Evolutionary conservation across 2,888 invertebrate genomes (phyloP).

Genomic region (Polyommatus icarus): DNA sequence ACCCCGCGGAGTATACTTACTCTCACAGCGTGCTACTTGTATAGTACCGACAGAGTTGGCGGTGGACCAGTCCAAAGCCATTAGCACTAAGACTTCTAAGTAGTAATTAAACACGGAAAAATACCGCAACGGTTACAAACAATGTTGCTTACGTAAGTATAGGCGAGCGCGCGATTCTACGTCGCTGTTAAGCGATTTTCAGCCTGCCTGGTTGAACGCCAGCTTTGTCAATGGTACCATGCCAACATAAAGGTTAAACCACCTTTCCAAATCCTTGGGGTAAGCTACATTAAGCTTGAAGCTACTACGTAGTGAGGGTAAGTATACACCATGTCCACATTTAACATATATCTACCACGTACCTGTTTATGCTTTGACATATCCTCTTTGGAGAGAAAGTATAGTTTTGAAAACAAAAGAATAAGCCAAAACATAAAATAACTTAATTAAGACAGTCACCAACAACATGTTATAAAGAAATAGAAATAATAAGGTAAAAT

Average conservation of each 20-base stretch:
- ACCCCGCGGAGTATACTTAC: not conserved
- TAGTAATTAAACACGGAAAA: no score
- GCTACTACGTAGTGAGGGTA: not conserved
- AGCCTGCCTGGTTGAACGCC: not conserved
- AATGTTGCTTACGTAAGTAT: no score
- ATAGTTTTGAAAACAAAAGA: conserved; percentile 35
- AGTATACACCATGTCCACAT: conserved; percentile 34
- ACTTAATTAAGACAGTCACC: conserved; percentile 36
- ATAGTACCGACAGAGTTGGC: not conserved
- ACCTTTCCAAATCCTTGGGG: no score
- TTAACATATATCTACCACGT: conserved; percentile 36
- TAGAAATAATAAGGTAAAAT: not conserved
- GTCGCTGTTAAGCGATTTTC: not conserved
- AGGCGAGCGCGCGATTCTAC: no score
- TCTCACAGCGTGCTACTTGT: not conserved
- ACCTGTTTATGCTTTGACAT: conserved; percentile 45
- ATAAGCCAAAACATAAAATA: conserved; percentile 43
- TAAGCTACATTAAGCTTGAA: no score
- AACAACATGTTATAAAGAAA: conserved; percentile 32
- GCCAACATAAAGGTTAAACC: no score
- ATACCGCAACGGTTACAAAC: no score
- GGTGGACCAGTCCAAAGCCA: not conserved
- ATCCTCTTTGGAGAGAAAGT: conserved; percentile 36
- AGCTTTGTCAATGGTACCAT: no score
- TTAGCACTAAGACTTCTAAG: no score